Evolutionary conservation across 1,140 invertebrate genomes (phyloP).

Genomic region (Zaprionus camerounensis): DNA sequence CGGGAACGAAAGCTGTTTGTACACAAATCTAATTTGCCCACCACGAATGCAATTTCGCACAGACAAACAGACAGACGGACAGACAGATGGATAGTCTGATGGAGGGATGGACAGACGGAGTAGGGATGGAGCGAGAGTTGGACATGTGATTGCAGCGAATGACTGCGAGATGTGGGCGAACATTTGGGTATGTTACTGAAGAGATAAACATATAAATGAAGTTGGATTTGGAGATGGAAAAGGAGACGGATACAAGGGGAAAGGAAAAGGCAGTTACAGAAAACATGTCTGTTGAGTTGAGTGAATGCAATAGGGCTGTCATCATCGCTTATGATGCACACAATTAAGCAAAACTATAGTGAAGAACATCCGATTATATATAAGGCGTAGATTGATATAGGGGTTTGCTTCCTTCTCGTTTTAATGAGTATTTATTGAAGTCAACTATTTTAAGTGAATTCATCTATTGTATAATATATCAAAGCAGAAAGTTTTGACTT

Average conservation of each 20-base stretch:
- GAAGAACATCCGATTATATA: neutral
- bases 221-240: neutral
- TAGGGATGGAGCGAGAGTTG: neutral
- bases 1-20: constrained; percentile 14
- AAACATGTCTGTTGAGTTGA: neutral
- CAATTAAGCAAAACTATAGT: neutral
- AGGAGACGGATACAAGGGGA: neutral
- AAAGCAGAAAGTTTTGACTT: no score
- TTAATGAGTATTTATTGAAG: no score
- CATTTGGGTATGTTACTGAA: neutral
- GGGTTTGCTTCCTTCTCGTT: no score
- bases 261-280: neutral
- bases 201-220: neutral
- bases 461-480: no score
- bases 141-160: constrained; percentile 1
- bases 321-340: neutral
- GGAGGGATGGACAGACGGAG: neutral
- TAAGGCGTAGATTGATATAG: no score
- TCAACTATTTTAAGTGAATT: no score
- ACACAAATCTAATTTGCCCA: constrained; percentile 59
- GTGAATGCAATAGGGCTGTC: neutral
- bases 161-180: constrained; percentile 6
- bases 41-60: constrained; percentile 61
- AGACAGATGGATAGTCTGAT: neutral
- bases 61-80: constrained; percentile 41